Conservation (phyloP, 2,888 invertebrate genomes). For the Drosophila macrospina region DNA sequence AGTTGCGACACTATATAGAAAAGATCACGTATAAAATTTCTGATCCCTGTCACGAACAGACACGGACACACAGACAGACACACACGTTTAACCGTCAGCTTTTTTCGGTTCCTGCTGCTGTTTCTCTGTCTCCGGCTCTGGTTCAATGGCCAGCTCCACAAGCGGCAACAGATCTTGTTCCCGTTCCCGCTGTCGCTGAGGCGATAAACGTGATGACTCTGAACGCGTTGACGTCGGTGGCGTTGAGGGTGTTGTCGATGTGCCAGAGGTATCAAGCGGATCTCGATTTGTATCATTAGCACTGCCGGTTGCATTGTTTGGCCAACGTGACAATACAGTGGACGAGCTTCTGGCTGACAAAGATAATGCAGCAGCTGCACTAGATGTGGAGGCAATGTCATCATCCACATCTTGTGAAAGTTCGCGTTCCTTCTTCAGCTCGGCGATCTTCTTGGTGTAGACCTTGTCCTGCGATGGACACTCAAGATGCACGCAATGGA, state of each 20-base stretch:
- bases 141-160: conserved; percentile 50
- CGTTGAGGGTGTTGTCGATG: conserved; percentile 38
- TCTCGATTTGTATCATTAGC: conserved; percentile 9
- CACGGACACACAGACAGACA: no score
- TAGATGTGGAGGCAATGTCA: conserved; percentile 55
- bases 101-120: conserved; percentile 8
- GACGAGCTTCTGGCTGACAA: background rate
- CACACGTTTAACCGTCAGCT: conserved; percentile 11
- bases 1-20: conserved; percentile 44
- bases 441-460: conserved; percentile 67
- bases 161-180: conserved; percentile 43
- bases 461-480: conserved; percentile 91
- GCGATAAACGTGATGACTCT: background rate
- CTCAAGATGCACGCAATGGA: conserved; percentile 99
- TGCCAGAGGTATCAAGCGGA: conserved; percentile 5
- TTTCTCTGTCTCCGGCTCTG: background rate
- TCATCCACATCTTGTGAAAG: conserved; percentile 21
- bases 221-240: conserved; percentile 21
- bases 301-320: conserved; percentile 2
- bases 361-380: conserved; percentile 29
- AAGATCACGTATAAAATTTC: conserved; percentile 25
- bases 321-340: conserved; percentile 22
- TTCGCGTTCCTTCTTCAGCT: conserved; percentile 48
- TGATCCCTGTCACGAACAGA: background rate
- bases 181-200: conserved; percentile 13